Base-by-base conservation (phyloP, 2,797 vertebrate genomes). In the Helostoma temminkii region DNA sequence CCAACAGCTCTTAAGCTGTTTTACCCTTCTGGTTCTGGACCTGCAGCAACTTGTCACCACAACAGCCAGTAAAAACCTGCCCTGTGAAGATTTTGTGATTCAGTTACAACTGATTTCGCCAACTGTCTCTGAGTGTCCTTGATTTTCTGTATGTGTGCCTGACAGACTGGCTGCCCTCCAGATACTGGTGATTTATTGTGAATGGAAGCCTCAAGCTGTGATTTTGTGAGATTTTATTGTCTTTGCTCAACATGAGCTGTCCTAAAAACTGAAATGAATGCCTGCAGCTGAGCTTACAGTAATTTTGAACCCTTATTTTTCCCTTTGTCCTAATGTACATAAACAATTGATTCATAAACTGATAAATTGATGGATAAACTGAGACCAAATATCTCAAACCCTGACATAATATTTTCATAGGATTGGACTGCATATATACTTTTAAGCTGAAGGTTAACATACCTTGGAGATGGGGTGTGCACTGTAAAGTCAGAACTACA, bases 101-200 rank as follows among this genome's bases (percentile, higher is more conserved):
- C 46, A 45, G 5, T 65, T 57, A 34, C 21, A 11, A 18, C 59
- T 55, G 34, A 52, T 62, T 56, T 60, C 57, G 65, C 71, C 60
- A 70, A 60, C 73, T 77, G 67, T 53, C 55, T 85, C 55, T 85
- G 15, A 65, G 22, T 47, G 30, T 59, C 84, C 80, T 89, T 80
- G 79, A 68, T 80, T 69, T 73, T 55, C 42, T 48, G 9, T 19
- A 25, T 7, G 21, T 54, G 43, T 56, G 16, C 73, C 82, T 66
- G 75, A 72, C 61, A 4, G 48, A 65, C 19, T 81, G 84, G 80
- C 81, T 62, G 60, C 60, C 54, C 59, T 80, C 72, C 86, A 89
- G 74, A 71, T 46, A 59, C 67, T 18, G 53, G 34, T 57, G 50
- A 71, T 37, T 41, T 82, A 62, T 45, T 50, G 80, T 63, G 72